A percentile compares a stretch with the other conserved stretches of the same genome.
Conservation (phyloP, 2,888 invertebrate species). For the Lysandra coridon region DNA sequence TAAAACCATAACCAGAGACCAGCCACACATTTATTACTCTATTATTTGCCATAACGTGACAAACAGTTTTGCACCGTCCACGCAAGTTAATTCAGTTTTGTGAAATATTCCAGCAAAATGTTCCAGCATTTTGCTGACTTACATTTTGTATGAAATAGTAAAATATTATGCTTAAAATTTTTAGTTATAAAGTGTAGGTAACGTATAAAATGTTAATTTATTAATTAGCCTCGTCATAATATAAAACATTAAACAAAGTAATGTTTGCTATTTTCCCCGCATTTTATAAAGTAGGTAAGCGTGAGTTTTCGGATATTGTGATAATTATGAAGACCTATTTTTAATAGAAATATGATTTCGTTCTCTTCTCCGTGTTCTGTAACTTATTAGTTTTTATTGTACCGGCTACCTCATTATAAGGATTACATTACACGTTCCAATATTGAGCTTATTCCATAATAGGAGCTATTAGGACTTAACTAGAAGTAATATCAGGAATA, state of each 20-base stretch:
- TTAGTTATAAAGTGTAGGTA: background rate
- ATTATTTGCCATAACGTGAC: too few species aligned
- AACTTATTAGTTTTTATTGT: background rate
- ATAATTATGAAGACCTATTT: background rate
- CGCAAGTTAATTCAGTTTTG: background rate
- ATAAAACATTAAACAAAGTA: background rate
- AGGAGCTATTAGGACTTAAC: background rate
- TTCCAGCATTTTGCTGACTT: conserved; percentile 1
- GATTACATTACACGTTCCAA: background rate
- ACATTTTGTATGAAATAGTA: background rate
- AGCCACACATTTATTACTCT: too few species aligned
- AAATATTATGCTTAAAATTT: background rate
- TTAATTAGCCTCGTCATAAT: background rate
- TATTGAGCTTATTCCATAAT: background rate
- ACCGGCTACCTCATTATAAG: background rate
- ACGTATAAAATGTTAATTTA: background rate
- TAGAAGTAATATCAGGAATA: background rate
- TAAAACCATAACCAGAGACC: too few species aligned
- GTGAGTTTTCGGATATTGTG: too few species aligned
- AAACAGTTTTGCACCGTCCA: background rate
- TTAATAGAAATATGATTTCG: background rate
- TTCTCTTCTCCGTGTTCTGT: background rate
- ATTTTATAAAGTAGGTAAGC: too few species aligned
- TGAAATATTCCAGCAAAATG: too few species aligned
- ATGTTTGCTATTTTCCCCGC: background rate